Evolutionary conservation across 53 echinoderm and acorn worm species (phyloP), one percentile per base, ranked within the genome.

Genomic region (Patiria pectinifera): DNA sequence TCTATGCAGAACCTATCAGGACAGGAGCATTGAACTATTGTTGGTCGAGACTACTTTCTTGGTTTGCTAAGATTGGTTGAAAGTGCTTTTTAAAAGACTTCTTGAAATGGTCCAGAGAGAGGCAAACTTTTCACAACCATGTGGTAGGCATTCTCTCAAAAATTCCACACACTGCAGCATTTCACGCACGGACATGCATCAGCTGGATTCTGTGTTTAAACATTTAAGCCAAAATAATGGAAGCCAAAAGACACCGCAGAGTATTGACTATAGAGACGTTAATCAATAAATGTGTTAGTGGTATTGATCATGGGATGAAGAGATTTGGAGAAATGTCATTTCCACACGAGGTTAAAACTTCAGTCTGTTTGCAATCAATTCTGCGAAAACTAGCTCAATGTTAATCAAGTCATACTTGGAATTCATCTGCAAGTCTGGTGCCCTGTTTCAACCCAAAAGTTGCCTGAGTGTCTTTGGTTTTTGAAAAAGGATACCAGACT

Each of bases 271-370:
- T 35, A 85, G 62, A 16, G 45, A 85, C 21, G 10, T 1, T 4
- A 85, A 44, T 69, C 69, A 69, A 18, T 85, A 45, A 74, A 86
- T 86, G 86, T 10, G 75, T 86, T 86, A 86, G 86, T 74, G 11
- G 46, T 23, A 72, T 53, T 35, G 48, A 75, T 86, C 48, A 86
- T 86, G 86, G 13, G 86, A 49, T 66, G 70, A 48, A 45, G 58
- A 53, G 22, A 71, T 48, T 86, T 46, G 11, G 79, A 47, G 23
- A 72, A 46, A 23, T 71, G 45, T 45, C 15, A 83, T 43, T 86
- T 48, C 45, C 72, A 71, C 86, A 86, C 71, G 8, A 21, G 48
- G 72, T 86, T 69, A 86, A 22, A 21, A 49, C 21, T 86, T 86
- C 15, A 23, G 6, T 45, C 21, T 46, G 13, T n/a, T 53, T 9